Percentiles rank a stretch among this genome's conserved stretches.
Conservation (phyloP, 2,888 invertebrate genomes). For the Spilosoma lubricipeda region DNA sequence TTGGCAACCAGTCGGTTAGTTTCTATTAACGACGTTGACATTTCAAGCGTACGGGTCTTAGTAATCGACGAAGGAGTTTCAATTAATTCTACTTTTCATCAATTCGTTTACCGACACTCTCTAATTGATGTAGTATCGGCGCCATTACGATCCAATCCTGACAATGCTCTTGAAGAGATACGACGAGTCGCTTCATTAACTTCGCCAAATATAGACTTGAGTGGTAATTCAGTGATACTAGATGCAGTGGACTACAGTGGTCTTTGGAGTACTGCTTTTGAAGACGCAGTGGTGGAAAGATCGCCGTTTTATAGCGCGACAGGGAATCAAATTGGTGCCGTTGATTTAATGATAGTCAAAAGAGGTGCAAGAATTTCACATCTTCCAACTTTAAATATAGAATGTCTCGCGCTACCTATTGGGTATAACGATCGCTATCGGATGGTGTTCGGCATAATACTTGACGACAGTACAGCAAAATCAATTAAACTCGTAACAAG, state of each 20-base stretch:
- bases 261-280: constrained; percentile 20
- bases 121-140: constrained; percentile 10
- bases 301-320: constrained; percentile 13
- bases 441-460: constrained; percentile 10
- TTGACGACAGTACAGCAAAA: background rate
- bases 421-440: constrained; percentile 15
- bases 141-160: constrained; percentile 5
- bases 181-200: constrained; percentile 1
- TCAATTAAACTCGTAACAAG: constrained; percentile 1
- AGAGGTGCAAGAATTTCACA: constrained; percentile 8
- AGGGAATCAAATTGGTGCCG: constrained; percentile 8
- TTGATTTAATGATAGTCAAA: constrained; percentile 21
- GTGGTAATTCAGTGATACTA: constrained; percentile 18
- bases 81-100: constrained; percentile 4
- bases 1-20: constrained; percentile 8
- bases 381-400: background rate
- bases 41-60: constrained; percentile 1
- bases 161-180: background rate
- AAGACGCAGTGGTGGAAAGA: constrained; percentile 13
- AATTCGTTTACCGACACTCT: constrained; percentile 4
- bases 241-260: constrained; percentile 14
- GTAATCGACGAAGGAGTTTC: constrained; percentile 11
- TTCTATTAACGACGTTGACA: constrained; percentile 2
- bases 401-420: constrained; percentile 9
- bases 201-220: background rate